Percentiles rank a stretch among this genome's conserved stretches.
Conservation (phyloP, 2,113 vertebrate species). For the Nyctibius bracteatus region DNA sequence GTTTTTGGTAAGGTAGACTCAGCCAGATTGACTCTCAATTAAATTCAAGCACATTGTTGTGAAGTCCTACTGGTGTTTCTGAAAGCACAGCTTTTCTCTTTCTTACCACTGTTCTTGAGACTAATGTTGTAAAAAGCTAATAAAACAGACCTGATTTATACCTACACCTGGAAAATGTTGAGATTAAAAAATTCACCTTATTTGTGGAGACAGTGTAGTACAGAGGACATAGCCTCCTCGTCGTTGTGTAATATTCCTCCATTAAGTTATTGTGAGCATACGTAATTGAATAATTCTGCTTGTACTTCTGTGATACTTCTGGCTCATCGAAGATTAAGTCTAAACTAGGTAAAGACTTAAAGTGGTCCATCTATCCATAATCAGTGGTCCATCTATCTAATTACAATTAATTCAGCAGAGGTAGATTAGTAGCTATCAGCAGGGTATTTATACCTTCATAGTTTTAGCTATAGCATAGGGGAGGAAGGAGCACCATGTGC, state of each 20-base stretch:
- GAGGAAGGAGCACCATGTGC: accelerated
- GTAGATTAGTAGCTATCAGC: neutral
- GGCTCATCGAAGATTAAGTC: neutral
- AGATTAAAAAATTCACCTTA: neutral
- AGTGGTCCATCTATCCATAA: neutral
- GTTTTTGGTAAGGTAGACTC: neutral
- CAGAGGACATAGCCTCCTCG: neutral
- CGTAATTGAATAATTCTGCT: neutral
- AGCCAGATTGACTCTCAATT: neutral
- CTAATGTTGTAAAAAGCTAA: neutral
- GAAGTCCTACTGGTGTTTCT: neutral
- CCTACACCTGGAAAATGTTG: neutral
- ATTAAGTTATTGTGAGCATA: neutral
- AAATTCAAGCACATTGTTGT: neutral
- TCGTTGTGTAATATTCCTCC: neutral
- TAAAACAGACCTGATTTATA: neutral
- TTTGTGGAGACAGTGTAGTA: neutral
- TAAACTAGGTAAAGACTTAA: neutral
- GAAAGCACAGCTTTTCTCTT: neutral
- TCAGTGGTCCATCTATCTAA: neutral
- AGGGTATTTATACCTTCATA: neutral
- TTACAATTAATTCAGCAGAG: neutral
- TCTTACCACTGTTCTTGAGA: neutral
- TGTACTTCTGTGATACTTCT: neutral
- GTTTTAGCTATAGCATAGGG: accelerated